phyloP scores from a whole-genome alignment of 2,888 invertebrate genomes.

The Sphinx pinastri region DNA sequence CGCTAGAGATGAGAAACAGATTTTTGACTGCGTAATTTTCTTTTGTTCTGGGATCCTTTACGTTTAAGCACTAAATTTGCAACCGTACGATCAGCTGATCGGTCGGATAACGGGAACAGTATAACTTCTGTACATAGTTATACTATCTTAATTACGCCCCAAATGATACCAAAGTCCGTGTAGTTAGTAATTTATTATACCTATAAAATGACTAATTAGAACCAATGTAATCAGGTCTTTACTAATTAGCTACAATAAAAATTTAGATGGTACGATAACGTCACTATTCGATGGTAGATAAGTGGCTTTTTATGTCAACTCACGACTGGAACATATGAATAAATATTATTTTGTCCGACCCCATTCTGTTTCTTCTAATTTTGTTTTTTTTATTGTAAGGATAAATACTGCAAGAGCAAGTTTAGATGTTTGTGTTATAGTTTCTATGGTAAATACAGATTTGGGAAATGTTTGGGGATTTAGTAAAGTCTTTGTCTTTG shows the following conservation, averaged over 20 bases:
- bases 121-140: not conserved
- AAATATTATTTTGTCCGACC: constrained; percentile 47
- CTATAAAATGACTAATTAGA: not conserved
- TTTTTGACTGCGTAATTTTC: too few species aligned
- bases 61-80: too few species aligned
- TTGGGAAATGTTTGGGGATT: not conserved
- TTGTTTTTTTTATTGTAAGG: constrained; percentile 43
- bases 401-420: constrained; percentile 35
- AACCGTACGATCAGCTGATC: too few species aligned
- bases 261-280: constrained; percentile 28
- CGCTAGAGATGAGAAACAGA: too few species aligned
- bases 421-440: constrained; percentile 20
- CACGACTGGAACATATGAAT: constrained; percentile 44
- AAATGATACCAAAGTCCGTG: not conserved
- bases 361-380: constrained; percentile 42
- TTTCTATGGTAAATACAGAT: constrained; percentile 15
- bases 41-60: too few species aligned
- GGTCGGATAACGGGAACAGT: not conserved
- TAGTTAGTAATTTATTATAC: not conserved
- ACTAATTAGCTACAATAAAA: constrained; percentile 11
- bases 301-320: constrained; percentile 50
- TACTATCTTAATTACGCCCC: constrained; percentile 7
- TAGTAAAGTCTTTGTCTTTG: not conserved
- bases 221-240: not conserved
- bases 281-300: constrained; percentile 38